phyloP scores from a whole-genome alignment of 2,113 vertebrate species.

The Daboia siamensis region DNA sequence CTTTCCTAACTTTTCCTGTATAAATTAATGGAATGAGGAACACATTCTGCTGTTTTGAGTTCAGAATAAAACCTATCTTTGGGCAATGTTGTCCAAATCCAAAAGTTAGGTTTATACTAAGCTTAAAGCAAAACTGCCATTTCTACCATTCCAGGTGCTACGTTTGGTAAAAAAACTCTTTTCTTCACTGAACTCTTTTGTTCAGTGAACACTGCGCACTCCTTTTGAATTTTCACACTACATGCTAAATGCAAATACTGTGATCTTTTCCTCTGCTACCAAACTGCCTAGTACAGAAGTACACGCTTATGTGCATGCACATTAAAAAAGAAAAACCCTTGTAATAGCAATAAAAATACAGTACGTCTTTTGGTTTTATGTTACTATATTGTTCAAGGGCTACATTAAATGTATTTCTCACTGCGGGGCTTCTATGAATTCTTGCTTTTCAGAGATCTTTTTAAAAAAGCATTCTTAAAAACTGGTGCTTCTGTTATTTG shows the following conservation, averaged over 20 bases:
- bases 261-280: not conserved
- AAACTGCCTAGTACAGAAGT: not conserved
- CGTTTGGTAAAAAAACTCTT: not conserved
- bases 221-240: not conserved
- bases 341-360: not conserved
- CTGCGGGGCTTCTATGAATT: not conserved
- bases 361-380: not conserved
- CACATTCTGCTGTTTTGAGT: not conserved
- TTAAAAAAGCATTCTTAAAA: not conserved
- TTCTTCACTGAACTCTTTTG: not conserved
- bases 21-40: not conserved
- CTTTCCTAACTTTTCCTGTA: not conserved
- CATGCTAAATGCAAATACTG: not conserved
- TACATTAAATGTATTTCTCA: not conserved
- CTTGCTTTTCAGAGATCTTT: not conserved
- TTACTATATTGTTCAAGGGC: not conserved
- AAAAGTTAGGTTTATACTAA: not conserved
- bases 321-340: not conserved
- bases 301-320: not conserved
- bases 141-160: not conserved
- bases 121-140: not conserved
- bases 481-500: not conserved
- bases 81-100: not conserved
- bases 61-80: not conserved
- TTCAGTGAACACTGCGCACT: not conserved